A percentile compares a stretch with the other conserved stretches of the same genome.
These are phyloP conservation scores for Oreochromis grahami DNA, from an alignment of 2,797 vertebrate genomes.

Conservation along the genomic window DNA sequence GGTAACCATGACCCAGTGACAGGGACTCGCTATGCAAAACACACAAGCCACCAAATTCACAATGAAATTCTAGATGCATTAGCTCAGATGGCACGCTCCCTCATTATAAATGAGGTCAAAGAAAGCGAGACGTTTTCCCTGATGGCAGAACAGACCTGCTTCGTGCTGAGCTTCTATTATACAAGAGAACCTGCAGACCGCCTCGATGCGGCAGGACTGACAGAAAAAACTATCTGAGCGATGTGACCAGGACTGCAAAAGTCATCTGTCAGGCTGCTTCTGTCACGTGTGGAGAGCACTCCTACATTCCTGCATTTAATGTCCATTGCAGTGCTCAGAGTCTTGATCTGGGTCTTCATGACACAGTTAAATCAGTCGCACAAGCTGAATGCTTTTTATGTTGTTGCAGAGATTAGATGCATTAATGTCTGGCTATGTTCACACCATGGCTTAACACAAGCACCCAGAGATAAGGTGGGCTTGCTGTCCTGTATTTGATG, in stretches of 20 bases:
- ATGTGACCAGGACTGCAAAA: neutral
- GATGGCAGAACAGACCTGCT: neutral
- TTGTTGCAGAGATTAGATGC: neutral
- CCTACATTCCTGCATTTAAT: neutral
- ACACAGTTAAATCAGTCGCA: neutral
- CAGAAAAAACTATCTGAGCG: neutral
- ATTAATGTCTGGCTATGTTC: neutral
- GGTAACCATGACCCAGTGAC: neutral
- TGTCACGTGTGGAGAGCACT: too few relatives aligned
- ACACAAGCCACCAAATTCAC: neutral
- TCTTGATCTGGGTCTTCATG: neutral
- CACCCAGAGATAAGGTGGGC: neutral
- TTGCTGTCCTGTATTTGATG: neutral
- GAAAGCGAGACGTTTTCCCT: neutral
- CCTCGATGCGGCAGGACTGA: neutral
- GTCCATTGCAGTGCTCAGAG: neutral
- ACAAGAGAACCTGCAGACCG: neutral
- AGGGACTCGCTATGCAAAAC: neutral
- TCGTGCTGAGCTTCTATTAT: neutral
- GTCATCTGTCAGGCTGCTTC: neutral
- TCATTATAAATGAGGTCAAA: neutral
- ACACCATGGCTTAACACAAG: fast-evolving
- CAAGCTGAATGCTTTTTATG: neutral
- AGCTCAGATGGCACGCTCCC: neutral
- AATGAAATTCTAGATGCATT: neutral